Evolutionary conservation across 2,113 vertebrate species (phyloP).

Genomic region (Callospermophilus lateralis): DNA sequence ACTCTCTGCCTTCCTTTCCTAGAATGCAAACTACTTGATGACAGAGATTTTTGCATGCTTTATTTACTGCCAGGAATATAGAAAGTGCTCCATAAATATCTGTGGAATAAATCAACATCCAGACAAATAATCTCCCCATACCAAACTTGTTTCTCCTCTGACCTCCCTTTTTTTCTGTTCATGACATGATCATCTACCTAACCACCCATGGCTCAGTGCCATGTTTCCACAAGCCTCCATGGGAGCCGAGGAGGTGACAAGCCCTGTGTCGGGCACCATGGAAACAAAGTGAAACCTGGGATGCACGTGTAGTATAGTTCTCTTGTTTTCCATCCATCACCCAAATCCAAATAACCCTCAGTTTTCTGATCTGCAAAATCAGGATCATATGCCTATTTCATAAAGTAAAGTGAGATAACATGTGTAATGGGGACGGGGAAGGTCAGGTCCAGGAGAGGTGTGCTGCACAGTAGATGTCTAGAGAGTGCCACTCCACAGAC

Average conservation of each 20-base stretch:
- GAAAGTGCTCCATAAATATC: neutral
- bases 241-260: neutral
- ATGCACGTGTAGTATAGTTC: neutral
- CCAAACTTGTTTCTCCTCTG: neutral
- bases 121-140: neutral
- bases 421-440: neutral
- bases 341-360: constrained; percentile 4
- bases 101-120: neutral
- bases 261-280: neutral
- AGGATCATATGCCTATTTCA: neutral
- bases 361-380: neutral
- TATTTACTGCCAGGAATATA: neutral
- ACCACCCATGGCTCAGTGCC: neutral
- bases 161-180: neutral
- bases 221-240: neutral
- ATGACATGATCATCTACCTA: neutral
- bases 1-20: neutral
- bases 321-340: neutral
- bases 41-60: neutral
- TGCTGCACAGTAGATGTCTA: neutral
- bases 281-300: neutral
- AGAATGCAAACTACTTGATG: neutral
- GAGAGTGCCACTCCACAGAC: neutral
- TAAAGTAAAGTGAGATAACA: neutral
- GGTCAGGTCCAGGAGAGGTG: neutral